Conservation (phyloP, 1,140 invertebrate genomes). For the Trichonephila clavipes region DNA sequence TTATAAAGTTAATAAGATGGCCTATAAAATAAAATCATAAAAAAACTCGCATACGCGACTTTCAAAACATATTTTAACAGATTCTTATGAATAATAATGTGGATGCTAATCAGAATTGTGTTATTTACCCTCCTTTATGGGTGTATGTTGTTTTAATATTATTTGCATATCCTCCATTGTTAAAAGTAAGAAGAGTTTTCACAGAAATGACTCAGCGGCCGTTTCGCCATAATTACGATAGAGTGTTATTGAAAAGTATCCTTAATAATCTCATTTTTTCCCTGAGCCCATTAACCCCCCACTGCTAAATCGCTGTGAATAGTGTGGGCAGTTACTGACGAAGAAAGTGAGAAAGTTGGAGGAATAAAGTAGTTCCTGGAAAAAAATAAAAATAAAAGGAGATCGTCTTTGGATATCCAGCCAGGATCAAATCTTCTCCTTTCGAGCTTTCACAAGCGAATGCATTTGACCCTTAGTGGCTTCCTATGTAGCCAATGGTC, state of each 20-base stretch:
- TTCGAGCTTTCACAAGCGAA: conserved; percentile 39
- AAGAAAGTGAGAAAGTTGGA: conserved; percentile 53
- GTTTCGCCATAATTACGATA: not conserved
- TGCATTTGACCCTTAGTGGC: conserved; percentile 72
- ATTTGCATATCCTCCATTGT: not conserved
- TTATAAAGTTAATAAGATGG: too few species aligned
- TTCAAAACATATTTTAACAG: too few species aligned
- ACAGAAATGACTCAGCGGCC: not conserved
- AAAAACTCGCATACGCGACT: too few species aligned
- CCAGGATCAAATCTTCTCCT: conserved; percentile 57
- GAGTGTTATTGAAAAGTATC: conserved; percentile 23
- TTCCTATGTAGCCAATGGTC: conserved; percentile 69
- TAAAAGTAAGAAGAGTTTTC: too few species aligned
- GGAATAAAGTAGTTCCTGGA: conserved; percentile 40
- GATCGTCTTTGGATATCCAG: conserved; percentile 50
- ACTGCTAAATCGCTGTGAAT: conserved; percentile 52
- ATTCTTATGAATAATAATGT: not conserved
- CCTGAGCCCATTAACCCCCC: conserved; percentile 45
- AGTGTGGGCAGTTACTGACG: conserved; percentile 26
- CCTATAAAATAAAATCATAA: too few species aligned
- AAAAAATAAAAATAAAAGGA: not conserved
- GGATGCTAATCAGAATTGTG: too few species aligned
- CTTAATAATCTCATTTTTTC: conserved; percentile 39
- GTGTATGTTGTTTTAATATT: not conserved
- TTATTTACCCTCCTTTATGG: too few species aligned